Conservation (phyloP, 2,113 vertebrate species). For the Mystacornis crossleyi region DNA sequence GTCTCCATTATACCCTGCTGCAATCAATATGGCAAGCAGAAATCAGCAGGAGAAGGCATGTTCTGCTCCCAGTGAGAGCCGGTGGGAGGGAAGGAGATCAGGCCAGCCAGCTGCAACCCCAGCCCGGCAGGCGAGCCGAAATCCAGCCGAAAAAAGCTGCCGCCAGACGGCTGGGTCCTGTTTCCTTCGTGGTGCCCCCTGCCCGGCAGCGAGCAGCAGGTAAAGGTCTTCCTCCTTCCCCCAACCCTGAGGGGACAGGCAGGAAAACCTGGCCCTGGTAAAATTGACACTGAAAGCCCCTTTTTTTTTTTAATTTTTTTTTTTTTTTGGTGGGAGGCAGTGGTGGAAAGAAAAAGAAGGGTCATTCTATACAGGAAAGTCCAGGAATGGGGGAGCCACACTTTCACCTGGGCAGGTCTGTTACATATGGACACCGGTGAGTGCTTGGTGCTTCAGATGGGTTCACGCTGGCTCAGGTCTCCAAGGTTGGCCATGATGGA, state of each 20-base stretch:
- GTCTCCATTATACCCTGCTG: conserved; percentile 61
- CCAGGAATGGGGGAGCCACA: background rate
- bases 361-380: background rate
- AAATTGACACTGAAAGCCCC: background rate
- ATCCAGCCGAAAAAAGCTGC: background rate
- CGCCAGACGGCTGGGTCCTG: background rate
- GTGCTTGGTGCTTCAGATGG: background rate
- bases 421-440: fast-evolving
- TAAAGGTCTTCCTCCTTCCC: background rate
- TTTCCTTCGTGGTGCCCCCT: background rate
- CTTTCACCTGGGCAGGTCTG: background rate
- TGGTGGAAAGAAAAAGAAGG: background rate
- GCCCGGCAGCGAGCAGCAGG: background rate
- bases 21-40: conserved; percentile 63
- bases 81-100: conserved; percentile 28
- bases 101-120: conserved; percentile 52
- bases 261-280: background rate
- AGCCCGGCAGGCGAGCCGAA: background rate
- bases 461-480: background rate
- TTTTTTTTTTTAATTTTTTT: no score
- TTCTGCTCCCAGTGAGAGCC: conserved; percentile 30
- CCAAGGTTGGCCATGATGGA: background rate
- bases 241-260: background rate
- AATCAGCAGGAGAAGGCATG: conserved; percentile 58
- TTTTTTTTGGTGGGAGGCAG: background rate